Evolutionary conservation across 2,113 vertebrate genomes (phyloP).

Genomic region (Platichthys stellatus): DNA sequence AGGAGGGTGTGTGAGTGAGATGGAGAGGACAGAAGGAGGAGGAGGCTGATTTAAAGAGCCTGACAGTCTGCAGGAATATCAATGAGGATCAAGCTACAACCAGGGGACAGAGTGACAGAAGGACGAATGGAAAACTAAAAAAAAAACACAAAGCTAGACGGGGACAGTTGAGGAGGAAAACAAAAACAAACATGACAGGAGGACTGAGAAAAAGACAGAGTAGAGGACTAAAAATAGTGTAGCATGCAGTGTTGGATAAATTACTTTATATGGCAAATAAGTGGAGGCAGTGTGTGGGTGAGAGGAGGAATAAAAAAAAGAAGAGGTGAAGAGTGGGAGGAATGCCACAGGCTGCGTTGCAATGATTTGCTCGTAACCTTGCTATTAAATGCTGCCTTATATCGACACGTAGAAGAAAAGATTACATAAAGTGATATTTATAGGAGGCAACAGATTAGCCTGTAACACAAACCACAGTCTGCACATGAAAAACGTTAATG

Average conservation of each 20-base stretch:
- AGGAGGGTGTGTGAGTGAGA: not conserved
- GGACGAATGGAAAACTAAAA: not conserved
- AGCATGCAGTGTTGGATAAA: not conserved
- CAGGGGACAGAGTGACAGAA: not conserved
- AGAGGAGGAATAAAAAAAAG: not conserved
- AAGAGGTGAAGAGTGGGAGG: not conserved
- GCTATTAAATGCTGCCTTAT: too few species aligned
- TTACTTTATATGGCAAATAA: not conserved
- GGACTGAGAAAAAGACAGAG: not conserved
- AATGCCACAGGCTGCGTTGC: too few species aligned
- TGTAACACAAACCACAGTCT: conserved; percentile 12
- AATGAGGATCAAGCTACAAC: conserved; percentile 26
- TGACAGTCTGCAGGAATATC: conserved; percentile 40
- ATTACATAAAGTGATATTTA: not conserved
- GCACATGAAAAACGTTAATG: conserved; percentile 16
- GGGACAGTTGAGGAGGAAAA: not conserved
- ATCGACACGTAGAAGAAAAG: not conserved
- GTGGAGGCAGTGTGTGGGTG: not conserved
- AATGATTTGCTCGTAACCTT: not conserved
- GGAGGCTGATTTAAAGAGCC: conserved; percentile 17
- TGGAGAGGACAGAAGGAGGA: not conserved
- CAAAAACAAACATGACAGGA: not conserved
- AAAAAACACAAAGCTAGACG: not conserved
- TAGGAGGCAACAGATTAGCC: conserved; percentile 2
- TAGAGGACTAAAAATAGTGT: not conserved